phyloP scores from a whole-genome alignment of 2,797 vertebrate genomes.

The Danio aesculapii region DNA sequence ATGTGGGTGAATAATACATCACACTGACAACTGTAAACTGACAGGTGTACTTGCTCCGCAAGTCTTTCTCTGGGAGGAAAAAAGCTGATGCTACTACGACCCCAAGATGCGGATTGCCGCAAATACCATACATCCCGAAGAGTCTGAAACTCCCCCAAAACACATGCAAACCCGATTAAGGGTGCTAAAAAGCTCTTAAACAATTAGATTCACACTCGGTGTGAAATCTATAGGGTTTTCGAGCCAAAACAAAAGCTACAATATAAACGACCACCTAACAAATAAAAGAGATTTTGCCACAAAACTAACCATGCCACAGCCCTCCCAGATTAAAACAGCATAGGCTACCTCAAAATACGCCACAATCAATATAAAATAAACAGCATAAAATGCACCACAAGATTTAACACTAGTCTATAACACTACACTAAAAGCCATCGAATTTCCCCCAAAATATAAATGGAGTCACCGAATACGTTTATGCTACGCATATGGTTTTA shows the following conservation, averaged over 20 bases:
- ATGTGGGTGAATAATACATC: neutral
- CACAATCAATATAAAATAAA: neutral
- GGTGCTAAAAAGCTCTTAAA: neutral
- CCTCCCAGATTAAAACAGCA: neutral
- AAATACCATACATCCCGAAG: slow-evolving; percentile 52
- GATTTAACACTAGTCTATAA: neutral
- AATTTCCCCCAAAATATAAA: neutral
- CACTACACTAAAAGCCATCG: neutral
- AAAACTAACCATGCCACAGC: neutral
- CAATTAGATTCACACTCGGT: neutral
- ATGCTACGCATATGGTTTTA: neutral
- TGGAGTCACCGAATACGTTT: neutral
- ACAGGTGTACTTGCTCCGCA: slow-evolving; percentile 30
- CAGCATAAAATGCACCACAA: neutral
- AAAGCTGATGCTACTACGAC: slow-evolving; percentile 64
- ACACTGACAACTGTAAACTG: neutral
- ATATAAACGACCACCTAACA: neutral
- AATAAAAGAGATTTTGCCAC: neutral
- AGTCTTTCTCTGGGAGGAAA: slow-evolving; percentile 16
- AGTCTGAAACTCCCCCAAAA: slow-evolving; percentile 23
- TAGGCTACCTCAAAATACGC: neutral
- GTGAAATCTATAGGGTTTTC: neutral
- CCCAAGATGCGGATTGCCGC: slow-evolving; percentile 62
- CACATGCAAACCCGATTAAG: slow-evolving; percentile 12
- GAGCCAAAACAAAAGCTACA: neutral